Evolutionary conservation across 2,113 vertebrate genomes (phyloP).

Genomic region (Rattus rattus): DNA sequence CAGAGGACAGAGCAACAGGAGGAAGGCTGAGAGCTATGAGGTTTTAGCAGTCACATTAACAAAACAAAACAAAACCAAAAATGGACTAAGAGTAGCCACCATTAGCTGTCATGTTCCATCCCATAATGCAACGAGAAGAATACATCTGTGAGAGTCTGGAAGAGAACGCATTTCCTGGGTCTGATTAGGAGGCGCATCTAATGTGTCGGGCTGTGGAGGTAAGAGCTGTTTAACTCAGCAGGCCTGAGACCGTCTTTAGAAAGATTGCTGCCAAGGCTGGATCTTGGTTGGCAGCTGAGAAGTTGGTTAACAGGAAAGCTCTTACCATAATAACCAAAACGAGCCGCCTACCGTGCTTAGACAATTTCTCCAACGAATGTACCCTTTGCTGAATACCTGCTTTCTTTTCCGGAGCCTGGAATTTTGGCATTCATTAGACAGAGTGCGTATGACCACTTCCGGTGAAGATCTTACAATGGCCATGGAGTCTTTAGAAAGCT

Average conservation of each 20-base stretch:
- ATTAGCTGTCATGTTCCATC: not conserved
- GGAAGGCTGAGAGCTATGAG: not conserved
- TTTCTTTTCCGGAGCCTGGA: slow-evolving; percentile 18
- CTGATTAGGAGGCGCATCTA: not conserved
- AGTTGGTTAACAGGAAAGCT: not conserved
- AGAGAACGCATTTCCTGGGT: not conserved
- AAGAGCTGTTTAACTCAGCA: slow-evolving; percentile 13
- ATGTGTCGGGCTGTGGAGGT: not conserved
- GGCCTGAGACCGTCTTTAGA: not conserved
- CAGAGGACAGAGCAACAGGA: not conserved
- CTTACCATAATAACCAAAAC: not conserved
- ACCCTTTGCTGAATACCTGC: not conserved
- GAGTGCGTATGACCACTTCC: not conserved
- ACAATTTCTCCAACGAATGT: not conserved
- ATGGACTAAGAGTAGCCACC: not conserved
- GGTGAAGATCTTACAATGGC: not conserved
- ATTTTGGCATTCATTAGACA: not conserved
- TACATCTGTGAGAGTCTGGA: not conserved
- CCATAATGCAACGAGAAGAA: not conserved
- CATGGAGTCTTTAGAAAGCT: not conserved
- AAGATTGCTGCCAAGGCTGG: not conserved
- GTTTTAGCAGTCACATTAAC: not conserved
- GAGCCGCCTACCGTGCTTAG: not conserved
- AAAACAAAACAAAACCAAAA: not conserved
- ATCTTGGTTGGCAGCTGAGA: not conserved